Percentiles rank a stretch among this genome's conserved stretches.
These are phyloP conservation scores for Acrocephalus kingi DNA, from an alignment of 2,113 vertebrate genomes.

Conservation along the genomic window DNA sequence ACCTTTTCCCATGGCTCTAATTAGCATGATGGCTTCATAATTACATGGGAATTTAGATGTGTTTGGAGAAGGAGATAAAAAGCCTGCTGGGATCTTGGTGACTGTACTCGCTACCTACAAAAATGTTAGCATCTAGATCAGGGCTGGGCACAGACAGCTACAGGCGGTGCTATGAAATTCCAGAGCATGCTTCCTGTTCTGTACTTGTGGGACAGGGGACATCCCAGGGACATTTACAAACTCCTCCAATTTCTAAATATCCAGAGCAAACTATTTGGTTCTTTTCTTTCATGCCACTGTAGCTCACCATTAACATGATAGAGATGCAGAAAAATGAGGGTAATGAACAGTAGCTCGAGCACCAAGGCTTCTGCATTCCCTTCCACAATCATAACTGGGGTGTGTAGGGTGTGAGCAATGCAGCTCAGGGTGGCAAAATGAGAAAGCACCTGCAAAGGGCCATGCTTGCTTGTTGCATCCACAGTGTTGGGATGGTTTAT, in stretches of 20 bases:
- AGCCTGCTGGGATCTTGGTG: background rate
- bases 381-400: background rate
- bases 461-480: background rate
- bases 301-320: accelerated
- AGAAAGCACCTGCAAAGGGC: background rate
- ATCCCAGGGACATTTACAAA: background rate
- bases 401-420: background rate
- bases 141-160: background rate
- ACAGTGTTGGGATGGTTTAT: accelerated
- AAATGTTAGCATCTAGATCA: background rate
- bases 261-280: background rate
- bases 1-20: background rate
- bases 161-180: background rate
- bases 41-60: background rate
- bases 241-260: background rate
- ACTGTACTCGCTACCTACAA: background rate
- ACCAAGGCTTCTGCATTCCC: background rate
- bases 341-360: background rate
- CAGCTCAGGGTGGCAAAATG: background rate
- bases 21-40: background rate
- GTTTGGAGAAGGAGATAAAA: background rate
- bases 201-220: accelerated
- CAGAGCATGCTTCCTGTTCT: background rate
- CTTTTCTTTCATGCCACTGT: background rate
- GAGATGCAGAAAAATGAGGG: background rate